These are phyloP conservation scores for Mus spretus DNA, from an alignment of 2,797 vertebrate species.

Conservation along the genomic window DNA sequence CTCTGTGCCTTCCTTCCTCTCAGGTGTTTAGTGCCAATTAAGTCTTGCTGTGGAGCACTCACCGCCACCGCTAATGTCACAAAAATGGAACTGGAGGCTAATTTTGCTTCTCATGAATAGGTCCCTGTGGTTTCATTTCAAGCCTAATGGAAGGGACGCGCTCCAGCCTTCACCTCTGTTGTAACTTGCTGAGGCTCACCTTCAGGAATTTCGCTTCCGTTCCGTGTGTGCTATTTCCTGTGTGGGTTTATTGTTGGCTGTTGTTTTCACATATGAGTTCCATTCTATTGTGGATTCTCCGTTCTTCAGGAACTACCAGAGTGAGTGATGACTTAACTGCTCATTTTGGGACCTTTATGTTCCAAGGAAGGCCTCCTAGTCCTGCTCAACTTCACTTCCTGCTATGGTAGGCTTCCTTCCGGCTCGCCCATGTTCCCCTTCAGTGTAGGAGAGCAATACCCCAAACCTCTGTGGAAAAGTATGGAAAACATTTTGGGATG, in stretches of 20 bases:
- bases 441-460: not conserved
- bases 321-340: not conserved
- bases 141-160: not conserved
- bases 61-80: constrained; percentile 26
- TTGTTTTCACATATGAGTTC: not conserved
- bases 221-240: not conserved
- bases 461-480: not conserved
- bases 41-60: constrained; percentile 58
- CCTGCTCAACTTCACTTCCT: not conserved
- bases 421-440: not conserved
- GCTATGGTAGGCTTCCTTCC: not conserved
- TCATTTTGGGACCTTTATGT: constrained; percentile 31
- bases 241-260: not conserved
- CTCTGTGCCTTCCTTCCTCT: constrained; percentile 9
- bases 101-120: constrained; percentile 75
- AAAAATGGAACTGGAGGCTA: constrained; percentile 63
- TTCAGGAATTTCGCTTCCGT: constrained; percentile 22
- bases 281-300: not conserved
- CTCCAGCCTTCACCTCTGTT: not conserved
- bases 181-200: not conserved
- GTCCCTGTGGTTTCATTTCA: constrained; percentile 37
- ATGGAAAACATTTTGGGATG: not conserved
- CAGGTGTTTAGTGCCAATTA: constrained; percentile 60
- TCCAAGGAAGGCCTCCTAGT: not conserved
- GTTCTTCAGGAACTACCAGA: not conserved